Conservation (phyloP, 2,888 invertebrate genomes). For the Pammene fasciana region DNA sequence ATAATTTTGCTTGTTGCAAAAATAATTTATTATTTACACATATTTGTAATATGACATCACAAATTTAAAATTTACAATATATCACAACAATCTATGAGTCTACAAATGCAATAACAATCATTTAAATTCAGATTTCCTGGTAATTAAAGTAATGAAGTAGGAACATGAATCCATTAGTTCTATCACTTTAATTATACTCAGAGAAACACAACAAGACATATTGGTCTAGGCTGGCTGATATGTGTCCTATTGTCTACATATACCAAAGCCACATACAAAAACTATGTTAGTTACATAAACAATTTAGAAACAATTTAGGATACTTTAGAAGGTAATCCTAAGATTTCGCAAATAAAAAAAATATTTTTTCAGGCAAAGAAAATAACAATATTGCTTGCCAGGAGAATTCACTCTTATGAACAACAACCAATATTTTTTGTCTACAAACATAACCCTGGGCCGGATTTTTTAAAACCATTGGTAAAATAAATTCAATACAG, state of each 20-base stretch:
- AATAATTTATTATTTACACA: constrained; percentile 53
- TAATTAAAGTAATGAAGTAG: constrained; percentile 36
- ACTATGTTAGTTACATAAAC: constrained; percentile 15
- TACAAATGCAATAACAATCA: constrained; percentile 41
- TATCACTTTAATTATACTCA: constrained; percentile 40
- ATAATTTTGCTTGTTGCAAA: constrained; percentile 49
- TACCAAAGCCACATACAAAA: constrained; percentile 16
- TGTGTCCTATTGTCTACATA: constrained; percentile 45
- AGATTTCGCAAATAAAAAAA: neutral
- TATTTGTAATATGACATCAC: constrained; percentile 46
- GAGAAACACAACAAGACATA: constrained; percentile 19
- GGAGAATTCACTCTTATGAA: no score
- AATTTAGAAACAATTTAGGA: neutral
- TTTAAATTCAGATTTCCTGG: constrained; percentile 25
- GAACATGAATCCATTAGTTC: constrained; percentile 27
- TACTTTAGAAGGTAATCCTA: constrained; percentile 19
- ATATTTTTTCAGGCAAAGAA: neutral
- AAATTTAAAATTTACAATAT: constrained; percentile 43
- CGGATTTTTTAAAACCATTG: no score
- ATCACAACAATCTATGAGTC: constrained; percentile 42
- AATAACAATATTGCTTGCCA: no score
- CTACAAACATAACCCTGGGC: no score
- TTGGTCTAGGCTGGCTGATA: constrained; percentile 48
- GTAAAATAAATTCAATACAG: no score
- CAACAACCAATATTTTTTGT: no score